Evolutionary conservation across 2,113 vertebrate genomes (phyloP), one percentile per base, ranked within the genome.

Genomic region (Rhagologus leucostigma): DNA sequence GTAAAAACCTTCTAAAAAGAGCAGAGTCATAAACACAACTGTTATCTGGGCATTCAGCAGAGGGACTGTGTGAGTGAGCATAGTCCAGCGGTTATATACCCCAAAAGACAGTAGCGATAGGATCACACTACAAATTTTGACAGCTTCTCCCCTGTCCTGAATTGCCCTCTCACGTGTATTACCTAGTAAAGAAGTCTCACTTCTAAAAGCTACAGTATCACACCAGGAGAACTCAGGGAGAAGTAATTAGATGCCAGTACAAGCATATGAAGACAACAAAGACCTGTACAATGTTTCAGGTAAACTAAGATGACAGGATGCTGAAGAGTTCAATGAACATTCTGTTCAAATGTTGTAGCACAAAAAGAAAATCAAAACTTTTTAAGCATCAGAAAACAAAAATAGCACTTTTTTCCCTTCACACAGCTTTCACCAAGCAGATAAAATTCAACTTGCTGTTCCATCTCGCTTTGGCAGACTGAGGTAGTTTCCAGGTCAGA

Each of bases 91-190:
- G 13, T 46, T 73, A 29, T 15, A 33, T 16, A 27, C 17, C 12
- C 39, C 33, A 76, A 33, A 74, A 15, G 15, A 7, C 3, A 64
- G 16, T 0, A 56, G 10, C 4, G 3, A 22, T 14, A 89, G 16
- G 8, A 69, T 24, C 2, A 0, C 24, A 24, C 8, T 8, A 29
- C 0, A 0, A 53, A 24, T 62, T 81, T 53, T 64, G 32, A 5
- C 26, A 64, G 19, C 21, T 56, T 39, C 35, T n/a, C 13, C n/a
- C 22, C 30, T 68, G 7, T 68, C 57, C 68, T 89, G 49, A 77
- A 57, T 21, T 35, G 15, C 6, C 8, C 13, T 37, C 8, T 47
- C 17, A 60, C 0, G 0, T 29, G 9, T 5, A 10, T 63, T 46
- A 59, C 13, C 10, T 26, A 26, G 33, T 26, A 46, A 84, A 60